Evolutionary conservation across 2,797 vertebrate genomes (phyloP).

Genomic region (Fistularia tabacaria): DNA sequence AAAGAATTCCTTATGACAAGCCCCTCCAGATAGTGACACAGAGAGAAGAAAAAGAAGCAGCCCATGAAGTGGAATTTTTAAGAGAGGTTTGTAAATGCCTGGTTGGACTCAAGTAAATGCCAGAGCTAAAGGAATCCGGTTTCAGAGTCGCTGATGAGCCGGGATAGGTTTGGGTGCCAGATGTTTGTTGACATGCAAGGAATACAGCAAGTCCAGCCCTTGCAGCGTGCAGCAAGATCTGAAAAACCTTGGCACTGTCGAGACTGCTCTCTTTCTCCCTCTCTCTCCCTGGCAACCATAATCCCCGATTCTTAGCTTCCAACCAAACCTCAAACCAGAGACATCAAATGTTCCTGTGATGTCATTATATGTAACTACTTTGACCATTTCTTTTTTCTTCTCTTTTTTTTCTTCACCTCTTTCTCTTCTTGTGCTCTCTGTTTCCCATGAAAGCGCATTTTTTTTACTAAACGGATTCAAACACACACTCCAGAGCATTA

Average conservation of each 20-base stretch:
- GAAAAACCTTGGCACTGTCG: conserved; percentile 48
- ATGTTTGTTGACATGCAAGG: conserved; percentile 60
- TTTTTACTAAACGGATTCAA: conserved; percentile 5
- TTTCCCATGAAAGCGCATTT: neutral
- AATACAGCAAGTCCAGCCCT: conserved; percentile 29
- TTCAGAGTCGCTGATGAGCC: conserved; percentile 36
- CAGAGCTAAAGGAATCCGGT: conserved; percentile 42
- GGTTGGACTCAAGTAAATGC: conserved; percentile 34
- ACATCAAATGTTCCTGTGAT: conserved; percentile 20
- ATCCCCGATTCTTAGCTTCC: conserved; percentile 9
- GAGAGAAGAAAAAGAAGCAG: conserved; percentile 12
- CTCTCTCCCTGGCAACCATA: conserved; percentile 17
- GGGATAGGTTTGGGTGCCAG: conserved; percentile 53
- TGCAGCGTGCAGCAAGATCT: conserved; percentile 57
- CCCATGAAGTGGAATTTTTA: conserved; percentile 6
- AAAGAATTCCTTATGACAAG: no score
- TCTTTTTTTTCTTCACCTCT: neutral
- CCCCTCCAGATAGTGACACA: no score
- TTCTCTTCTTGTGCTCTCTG: conserved; percentile 4
- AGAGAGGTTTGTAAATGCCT: conserved; percentile 23
- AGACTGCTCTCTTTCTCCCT: conserved; percentile 45
- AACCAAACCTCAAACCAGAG: conserved; percentile 9
- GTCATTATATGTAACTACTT: conserved; percentile 12
- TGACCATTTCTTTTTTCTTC: conserved; percentile 1
- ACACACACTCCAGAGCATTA: neutral